Evolutionary conservation across 2,113 vertebrate species (phyloP).

Genomic region (Daubentonia madagascariensis): DNA sequence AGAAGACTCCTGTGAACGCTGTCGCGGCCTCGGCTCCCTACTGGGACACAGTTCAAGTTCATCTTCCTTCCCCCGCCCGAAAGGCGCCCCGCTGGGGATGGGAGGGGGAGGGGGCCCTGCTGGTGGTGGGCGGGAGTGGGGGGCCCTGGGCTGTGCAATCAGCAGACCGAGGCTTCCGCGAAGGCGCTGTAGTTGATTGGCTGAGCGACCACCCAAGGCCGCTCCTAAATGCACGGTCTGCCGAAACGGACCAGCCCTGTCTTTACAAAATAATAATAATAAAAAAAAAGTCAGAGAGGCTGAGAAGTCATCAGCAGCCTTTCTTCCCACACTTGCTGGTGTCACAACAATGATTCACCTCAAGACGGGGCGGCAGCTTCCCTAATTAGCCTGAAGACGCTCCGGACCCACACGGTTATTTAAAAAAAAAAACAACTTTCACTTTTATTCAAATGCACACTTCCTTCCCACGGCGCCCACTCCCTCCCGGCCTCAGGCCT

Average conservation of each 20-base stretch:
- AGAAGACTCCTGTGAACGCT: too few relatives aligned
- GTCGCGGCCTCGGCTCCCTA: background rate
- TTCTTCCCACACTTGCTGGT: background rate
- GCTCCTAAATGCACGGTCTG: background rate
- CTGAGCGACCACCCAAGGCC: background rate
- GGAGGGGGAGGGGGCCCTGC: too few relatives aligned
- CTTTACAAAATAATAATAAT: background rate
- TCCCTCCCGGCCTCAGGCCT: background rate
- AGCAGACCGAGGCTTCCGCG: background rate
- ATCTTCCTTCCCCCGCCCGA: too few relatives aligned
- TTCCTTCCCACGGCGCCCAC: background rate
- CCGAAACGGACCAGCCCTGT: background rate
- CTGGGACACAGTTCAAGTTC: background rate
- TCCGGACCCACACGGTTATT: background rate
- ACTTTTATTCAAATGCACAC: background rate
- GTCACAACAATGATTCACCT: slow-evolving; percentile 42
- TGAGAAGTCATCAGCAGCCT: background rate
- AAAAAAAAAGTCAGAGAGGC: background rate
- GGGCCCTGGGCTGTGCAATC: background rate
- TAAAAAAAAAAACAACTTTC: background rate
- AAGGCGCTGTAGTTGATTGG: accelerated
- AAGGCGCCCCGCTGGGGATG: background rate
- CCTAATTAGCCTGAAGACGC: slow-evolving; percentile 17
- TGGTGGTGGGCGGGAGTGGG: background rate
- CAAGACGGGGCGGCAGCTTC: slow-evolving; percentile 23